Evolutionary conservation across 35 echinoderm and acorn worm genomes (phyloP).

Genomic region (Heliocidaris erythrogramma): DNA sequence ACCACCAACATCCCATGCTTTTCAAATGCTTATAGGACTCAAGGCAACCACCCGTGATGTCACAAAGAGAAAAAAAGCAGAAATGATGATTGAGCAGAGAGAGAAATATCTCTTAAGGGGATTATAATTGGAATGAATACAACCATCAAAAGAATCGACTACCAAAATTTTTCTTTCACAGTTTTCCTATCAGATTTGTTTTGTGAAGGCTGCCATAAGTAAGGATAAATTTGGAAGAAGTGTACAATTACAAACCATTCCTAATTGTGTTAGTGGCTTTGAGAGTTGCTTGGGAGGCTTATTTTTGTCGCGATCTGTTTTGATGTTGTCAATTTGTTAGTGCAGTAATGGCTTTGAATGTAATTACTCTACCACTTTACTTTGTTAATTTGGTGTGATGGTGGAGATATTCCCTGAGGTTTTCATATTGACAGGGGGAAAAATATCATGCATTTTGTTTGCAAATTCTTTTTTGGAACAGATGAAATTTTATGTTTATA

Average conservation of each 20-base stretch:
- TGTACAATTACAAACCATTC: conserved; percentile 11
- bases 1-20: too few relatives aligned
- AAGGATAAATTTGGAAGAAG: not conserved
- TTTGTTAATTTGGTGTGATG: conserved; percentile 27
- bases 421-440: not conserved
- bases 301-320: not conserved
- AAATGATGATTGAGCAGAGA: not conserved
- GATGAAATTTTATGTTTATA: not conserved
- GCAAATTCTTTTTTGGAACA: not conserved
- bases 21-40: too few relatives aligned
- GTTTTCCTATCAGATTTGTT: not conserved
- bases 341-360: conserved; percentile 15
- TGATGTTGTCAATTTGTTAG: conserved; percentile 21
- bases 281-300: not conserved
- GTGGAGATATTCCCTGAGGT: not conserved
- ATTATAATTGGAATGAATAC: conserved; percentile 13
- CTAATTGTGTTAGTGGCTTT: conserved; percentile 35
- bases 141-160: not conserved
- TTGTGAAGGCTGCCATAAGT: not conserved
- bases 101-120: not conserved
- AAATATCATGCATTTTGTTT: not conserved
- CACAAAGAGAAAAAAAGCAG: not conserved
- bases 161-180: not conserved
- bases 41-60: not conserved
- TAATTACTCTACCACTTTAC: conserved; percentile 35